Conservation (phyloP, 2,113 vertebrate species). For the Puntigrus tetrazona region DNA sequence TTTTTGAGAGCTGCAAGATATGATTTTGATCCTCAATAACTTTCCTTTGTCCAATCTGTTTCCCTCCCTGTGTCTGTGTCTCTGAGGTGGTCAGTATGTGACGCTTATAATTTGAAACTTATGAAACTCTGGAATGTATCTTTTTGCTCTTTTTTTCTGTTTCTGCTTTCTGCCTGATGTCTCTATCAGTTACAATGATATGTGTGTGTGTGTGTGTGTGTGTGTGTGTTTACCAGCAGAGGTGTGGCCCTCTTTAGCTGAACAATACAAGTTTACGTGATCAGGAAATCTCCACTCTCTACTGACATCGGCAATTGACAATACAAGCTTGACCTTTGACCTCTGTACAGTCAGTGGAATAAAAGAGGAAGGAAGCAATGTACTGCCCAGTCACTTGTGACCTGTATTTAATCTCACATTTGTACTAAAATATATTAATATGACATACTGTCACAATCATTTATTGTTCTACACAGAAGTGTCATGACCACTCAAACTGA, state of each 20-base stretch:
- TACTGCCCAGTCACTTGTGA: neutral
- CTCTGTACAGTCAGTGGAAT: slow-evolving; percentile 5
- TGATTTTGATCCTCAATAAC: neutral
- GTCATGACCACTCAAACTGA: neutral
- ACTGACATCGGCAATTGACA: slow-evolving; percentile 41
- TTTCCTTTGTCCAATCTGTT: neutral
- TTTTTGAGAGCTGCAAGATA: neutral
- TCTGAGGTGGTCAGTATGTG: neutral
- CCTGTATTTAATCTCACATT: neutral
- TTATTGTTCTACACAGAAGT: neutral
- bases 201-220: slow-evolving; percentile 11
- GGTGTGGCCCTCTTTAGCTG: slow-evolving; percentile 31
- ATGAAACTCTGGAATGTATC: slow-evolving; percentile 2
- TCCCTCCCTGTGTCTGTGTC: neutral
- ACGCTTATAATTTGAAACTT: neutral
- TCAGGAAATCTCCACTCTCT: slow-evolving; percentile 45
- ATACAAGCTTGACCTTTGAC: slow-evolving; percentile 53
- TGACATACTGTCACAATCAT: neutral
- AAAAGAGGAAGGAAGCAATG: slow-evolving; percentile 23
- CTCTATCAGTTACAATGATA: neutral
- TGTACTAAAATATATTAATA: neutral
- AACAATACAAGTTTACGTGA: slow-evolving; percentile 49
- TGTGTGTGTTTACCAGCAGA: neutral
- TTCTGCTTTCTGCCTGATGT: neutral
- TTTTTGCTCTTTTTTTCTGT: neutral